Conservation (phyloP, 2,888 invertebrate genomes). For the Campoletis raptor region DNA sequence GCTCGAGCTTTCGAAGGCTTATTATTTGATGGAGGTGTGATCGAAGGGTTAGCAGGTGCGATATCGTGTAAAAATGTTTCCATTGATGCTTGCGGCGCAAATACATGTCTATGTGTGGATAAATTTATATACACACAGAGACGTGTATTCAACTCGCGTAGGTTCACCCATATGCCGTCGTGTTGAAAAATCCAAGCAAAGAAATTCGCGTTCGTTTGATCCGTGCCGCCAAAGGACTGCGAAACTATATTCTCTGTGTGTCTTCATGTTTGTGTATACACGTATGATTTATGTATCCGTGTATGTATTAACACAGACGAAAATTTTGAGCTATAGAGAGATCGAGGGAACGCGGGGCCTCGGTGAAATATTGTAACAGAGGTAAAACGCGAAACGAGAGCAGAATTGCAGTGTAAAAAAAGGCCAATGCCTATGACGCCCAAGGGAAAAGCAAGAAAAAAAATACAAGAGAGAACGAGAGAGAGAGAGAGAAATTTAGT, state of each 20-base stretch:
- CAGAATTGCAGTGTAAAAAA: constrained; percentile 37
- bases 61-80: neutral
- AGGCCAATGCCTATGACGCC: constrained; percentile 30
- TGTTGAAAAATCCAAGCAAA: constrained; percentile 76
- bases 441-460: constrained; percentile 45
- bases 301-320: constrained; percentile 12
- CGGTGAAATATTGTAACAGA: constrained; percentile 60
- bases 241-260: constrained; percentile 31
- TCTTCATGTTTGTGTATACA: neutral
- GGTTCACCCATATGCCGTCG: constrained; percentile 64
- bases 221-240: constrained; percentile 81
- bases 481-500: constrained; percentile 40
- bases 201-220: constrained; percentile 83
- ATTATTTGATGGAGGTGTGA: neutral
- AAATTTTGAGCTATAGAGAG: constrained; percentile 43
- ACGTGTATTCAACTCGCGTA: neutral
- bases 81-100: neutral
- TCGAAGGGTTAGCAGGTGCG: neutral
- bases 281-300: constrained; percentile 58
- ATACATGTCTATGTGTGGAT: neutral
- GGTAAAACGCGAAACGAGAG: constrained; percentile 51
- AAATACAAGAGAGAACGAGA: constrained; percentile 26
- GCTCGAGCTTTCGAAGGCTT: neutral
- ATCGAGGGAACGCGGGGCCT: constrained; percentile 34
- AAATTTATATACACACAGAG: constrained; percentile 67